Evolutionary conservation across 2,113 vertebrate genomes (phyloP).

Genomic region (Lagopus muta): DNA sequence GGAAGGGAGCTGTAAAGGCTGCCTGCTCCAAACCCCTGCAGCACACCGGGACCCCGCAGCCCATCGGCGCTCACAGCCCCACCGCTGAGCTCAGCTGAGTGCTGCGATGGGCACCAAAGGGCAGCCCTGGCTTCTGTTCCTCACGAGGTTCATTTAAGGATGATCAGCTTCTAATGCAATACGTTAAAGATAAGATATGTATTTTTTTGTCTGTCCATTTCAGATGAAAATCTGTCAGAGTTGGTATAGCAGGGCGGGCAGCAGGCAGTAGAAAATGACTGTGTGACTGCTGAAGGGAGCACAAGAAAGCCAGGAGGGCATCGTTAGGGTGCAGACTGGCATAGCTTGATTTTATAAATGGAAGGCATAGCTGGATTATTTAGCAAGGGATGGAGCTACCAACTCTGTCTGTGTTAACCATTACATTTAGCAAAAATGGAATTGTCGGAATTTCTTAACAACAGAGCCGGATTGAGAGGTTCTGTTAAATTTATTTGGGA

Average conservation of each 20-base stretch:
- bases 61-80: too few relatives aligned
- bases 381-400: slow-evolving; percentile 16
- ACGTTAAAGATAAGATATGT: neutral
- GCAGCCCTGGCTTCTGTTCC: neutral
- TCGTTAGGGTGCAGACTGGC: neutral
- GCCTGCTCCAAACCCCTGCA: neutral
- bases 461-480: neutral
- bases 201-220: neutral
- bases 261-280: neutral
- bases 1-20: neutral
- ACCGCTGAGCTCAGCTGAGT: neutral
- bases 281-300: neutral
- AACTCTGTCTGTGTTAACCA: neutral
- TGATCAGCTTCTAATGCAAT: neutral
- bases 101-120: neutral
- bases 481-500: neutral
- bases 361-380: slow-evolving; percentile 35
- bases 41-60: too few relatives aligned
- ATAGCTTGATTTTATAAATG: slow-evolving; percentile 26
- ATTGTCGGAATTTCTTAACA: neutral
- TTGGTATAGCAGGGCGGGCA: neutral
- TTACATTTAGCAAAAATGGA: neutral
- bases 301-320: neutral
- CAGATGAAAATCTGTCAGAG: neutral
- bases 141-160: neutral